Evolutionary conservation across 1,140 invertebrate species (phyloP).

Genomic region (Vanessa tameamea): DNA sequence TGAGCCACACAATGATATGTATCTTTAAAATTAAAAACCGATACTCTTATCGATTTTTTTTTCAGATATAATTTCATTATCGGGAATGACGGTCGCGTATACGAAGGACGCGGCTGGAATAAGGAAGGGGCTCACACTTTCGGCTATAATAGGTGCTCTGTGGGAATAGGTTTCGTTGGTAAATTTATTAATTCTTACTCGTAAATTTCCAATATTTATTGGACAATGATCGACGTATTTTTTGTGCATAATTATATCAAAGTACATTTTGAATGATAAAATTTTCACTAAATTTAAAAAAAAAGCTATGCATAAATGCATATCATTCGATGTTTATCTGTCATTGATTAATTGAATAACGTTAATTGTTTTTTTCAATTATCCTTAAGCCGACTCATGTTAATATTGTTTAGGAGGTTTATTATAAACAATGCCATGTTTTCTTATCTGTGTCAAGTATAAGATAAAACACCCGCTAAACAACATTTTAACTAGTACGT

Average conservation of each 20-base stretch:
- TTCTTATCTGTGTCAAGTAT: too few species aligned
- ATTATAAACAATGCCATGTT: too few species aligned
- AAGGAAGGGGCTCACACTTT: slow-evolving; percentile 82
- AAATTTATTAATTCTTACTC: slow-evolving; percentile 24
- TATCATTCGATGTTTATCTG: too few species aligned
- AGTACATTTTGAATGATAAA: too few species aligned
- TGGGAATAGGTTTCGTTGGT: slow-evolving; percentile 85
- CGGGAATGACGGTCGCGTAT: slow-evolving; percentile 84
- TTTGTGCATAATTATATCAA: neutral
- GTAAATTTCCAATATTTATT: neutral
- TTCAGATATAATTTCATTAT: slow-evolving; percentile 85
- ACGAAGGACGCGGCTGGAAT: slow-evolving; percentile 84
- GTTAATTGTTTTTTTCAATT: too few species aligned
- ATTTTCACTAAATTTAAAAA: neutral
- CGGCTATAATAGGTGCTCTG: slow-evolving; percentile 66
- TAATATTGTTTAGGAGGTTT: too few species aligned
- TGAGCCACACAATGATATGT: too few species aligned
- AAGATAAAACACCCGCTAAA: too few species aligned
- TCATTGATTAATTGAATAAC: too few species aligned
- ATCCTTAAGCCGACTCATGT: too few species aligned
- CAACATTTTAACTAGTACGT: too few species aligned
- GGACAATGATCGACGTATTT: neutral
- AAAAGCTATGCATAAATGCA: too few species aligned
- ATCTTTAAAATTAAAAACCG: neutral
- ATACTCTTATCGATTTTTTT: slow-evolving; percentile 15